Evolutionary conservation across 2,888 invertebrate species (phyloP), one percentile per base, ranked within the genome.

Genomic region (Labia minor): DNA sequence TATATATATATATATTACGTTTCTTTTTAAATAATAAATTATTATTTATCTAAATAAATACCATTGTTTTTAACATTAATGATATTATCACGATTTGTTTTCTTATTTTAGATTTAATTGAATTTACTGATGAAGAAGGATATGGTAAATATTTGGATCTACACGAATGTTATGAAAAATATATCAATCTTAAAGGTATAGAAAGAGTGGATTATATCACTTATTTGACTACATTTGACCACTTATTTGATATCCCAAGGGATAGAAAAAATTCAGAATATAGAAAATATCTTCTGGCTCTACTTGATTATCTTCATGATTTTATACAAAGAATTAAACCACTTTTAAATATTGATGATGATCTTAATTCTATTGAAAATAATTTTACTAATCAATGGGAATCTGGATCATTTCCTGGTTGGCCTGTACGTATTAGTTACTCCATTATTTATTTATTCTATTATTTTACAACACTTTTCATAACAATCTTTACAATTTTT

Each of bases 61-160:
- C n/a, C n/a, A n/a, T n/a, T n/a, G 1, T 1, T 61, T n/a, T n/a
- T n/a, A n/a, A n/a, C n/a, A n/a, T n/a, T n/a, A n/a, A n/a, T n/a
- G n/a, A n/a, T n/a, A n/a, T n/a, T n/a, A n/a, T n/a, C n/a, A n/a
- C n/a, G n/a, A n/a, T n/a, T n/a, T n/a, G n/a, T n/a, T n/a, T n/a
- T n/a, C n/a, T 69, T 49, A 67, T 78, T 78, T 65, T 73, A 85
- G 86, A 88, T 76, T 83, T 97, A 71, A 93, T 95, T 1, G 96
- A 97, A 73, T 99, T 99, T 76, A 92, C 95, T 2, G 99, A 99
- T 79, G 99, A 99, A 79, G 99, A 99, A 80, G 98, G 98, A 1
- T 99, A 97, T 79, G 99, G 99, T 14, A 94, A 94, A 77, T 99
- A 95, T 80, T 81, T 99, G 66, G 99, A 99, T 80, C 82, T 99